Evolutionary conservation across 2,797 vertebrate species (phyloP).

Genomic region (Neosilurus hyrtlii): DNA sequence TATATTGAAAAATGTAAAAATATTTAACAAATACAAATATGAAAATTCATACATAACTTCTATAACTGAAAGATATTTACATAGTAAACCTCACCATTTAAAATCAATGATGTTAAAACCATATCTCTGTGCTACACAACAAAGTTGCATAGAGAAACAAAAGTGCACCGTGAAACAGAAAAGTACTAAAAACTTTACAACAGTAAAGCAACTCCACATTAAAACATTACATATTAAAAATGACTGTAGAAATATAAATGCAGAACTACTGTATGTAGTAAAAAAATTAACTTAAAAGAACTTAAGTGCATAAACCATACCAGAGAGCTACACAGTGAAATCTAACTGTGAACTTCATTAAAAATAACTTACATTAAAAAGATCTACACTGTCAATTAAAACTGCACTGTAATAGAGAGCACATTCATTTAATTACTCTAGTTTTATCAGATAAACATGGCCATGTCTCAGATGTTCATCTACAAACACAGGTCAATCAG

Average conservation of each 20-base stretch:
- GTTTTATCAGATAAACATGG: not conserved
- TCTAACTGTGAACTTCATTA: not conserved
- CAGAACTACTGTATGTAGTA: not conserved
- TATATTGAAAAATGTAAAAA: not conserved
- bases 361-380: not conserved
- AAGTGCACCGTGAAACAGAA: not conserved
- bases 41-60: not conserved
- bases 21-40: not conserved
- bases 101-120: not conserved
- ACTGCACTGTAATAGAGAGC: too few relatives aligned
- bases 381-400: not conserved
- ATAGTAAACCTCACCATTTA: not conserved
- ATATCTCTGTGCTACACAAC: not conserved
- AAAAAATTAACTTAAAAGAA: not conserved
- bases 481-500: constrained; percentile 58
- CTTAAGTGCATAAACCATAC: not conserved
- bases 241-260: not conserved
- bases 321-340: not conserved
- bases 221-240: not conserved
- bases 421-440: too few relatives aligned
- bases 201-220: not conserved
- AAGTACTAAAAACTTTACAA: not conserved
- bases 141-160: not conserved
- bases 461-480: constrained; percentile 5
- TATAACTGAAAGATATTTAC: not conserved